These are phyloP conservation scores for Pelmatolapia mariae DNA, from an alignment of 2,113 vertebrate genomes.

Conservation along the genomic window DNA sequence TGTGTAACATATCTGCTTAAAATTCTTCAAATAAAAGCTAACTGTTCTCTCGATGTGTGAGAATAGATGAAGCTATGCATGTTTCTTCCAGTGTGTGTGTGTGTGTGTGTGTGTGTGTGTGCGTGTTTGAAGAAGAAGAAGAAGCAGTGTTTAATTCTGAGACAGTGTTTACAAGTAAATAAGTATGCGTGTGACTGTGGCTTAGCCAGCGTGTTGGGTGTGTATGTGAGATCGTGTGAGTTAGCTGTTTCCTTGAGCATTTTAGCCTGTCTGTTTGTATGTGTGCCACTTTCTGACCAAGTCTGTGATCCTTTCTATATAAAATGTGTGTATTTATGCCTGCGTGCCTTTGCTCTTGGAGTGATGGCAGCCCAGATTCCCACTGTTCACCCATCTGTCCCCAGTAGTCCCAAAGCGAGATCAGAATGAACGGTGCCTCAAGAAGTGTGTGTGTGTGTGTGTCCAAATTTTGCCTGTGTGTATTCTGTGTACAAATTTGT, in stretches of 20 bases:
- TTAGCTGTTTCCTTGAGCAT: conserved; percentile 1
- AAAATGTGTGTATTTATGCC: conserved; percentile 9
- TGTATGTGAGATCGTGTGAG: neutral
- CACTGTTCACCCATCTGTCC: conserved; percentile 71
- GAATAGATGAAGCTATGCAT: neutral
- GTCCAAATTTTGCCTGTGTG: neutral
- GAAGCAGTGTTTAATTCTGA: neutral
- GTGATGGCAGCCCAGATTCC: conserved; percentile 52
- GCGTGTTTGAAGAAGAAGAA: neutral
- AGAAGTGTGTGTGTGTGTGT: conserved; percentile 13
- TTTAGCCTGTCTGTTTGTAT: conserved; percentile 23
- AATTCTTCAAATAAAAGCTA: neutral
- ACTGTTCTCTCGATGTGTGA: neutral
- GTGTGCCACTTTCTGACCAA: conserved; percentile 39
- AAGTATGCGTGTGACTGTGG: neutral
- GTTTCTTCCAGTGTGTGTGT: conserved; percentile 6
- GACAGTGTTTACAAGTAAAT: conserved; percentile 20
- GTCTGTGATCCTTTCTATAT: conserved; percentile 36
- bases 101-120: neutral
- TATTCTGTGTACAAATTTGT: conserved; percentile 13
- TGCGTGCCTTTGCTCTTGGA: conserved; percentile 31
- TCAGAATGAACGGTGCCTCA: conserved; percentile 55
- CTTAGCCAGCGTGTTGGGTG: conserved; percentile 4
- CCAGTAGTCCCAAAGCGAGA: conserved; percentile 53
- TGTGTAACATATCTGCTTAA: neutral